Percentiles rank a stretch among this genome's conserved stretches.
Conservation (phyloP, 2,888 invertebrate genomes). For the Tipula unca region DNA sequence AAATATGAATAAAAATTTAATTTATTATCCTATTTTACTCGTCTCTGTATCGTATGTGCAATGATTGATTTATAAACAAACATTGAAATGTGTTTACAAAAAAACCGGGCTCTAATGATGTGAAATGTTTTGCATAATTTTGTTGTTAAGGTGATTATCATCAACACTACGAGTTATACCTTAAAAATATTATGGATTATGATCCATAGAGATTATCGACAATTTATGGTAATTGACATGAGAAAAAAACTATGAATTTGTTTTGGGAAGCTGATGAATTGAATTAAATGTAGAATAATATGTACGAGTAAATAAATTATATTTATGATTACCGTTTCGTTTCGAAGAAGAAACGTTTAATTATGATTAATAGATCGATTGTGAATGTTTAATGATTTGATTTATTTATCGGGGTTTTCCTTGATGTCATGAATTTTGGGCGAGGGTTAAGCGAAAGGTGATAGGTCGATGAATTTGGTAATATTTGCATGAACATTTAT, state of each 20-base stretch:
- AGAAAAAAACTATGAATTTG: not conserved
- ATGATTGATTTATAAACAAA: conserved; percentile 2
- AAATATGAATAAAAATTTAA: not conserved
- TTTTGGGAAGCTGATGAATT: not conserved
- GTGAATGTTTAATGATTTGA: not conserved
- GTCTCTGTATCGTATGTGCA: not conserved
- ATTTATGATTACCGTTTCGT: not conserved
- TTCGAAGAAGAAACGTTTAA: not conserved
- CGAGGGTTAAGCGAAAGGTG: no score
- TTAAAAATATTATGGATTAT: not conserved
- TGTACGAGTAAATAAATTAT: not conserved
- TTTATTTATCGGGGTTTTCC: not conserved
- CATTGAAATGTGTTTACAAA: not conserved
- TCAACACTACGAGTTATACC: not conserved
- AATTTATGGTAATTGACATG: not conserved
- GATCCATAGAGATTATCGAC: not conserved
- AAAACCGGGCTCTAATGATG: not conserved
- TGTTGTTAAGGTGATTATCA: not conserved
- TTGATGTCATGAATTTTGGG: not conserved
- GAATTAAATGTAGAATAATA: not conserved
- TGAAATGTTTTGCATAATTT: not conserved
- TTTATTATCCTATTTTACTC: not conserved
- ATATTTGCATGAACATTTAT: no score
- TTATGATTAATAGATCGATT: conserved; percentile 2
- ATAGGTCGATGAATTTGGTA: no score